Conservation (phyloP, 2,888 invertebrate species). For the Pharmacophagus antenor region DNA sequence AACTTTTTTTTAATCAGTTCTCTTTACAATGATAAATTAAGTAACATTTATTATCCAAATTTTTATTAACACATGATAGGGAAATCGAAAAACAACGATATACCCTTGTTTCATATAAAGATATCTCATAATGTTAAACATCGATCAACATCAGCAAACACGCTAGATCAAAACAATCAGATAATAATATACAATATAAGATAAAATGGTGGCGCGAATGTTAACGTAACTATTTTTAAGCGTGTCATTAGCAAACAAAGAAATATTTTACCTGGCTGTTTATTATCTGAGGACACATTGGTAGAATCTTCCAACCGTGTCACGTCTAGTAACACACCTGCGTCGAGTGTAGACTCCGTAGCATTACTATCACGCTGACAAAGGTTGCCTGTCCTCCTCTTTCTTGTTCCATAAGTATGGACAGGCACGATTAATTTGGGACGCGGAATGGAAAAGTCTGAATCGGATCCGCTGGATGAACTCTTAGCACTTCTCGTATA, state of each 20-base stretch:
- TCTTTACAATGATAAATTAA: no score
- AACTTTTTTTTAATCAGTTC: no score
- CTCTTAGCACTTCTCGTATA: slow-evolving; percentile 72
- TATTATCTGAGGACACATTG: slow-evolving; percentile 53
- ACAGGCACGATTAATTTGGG: slow-evolving; percentile 93
- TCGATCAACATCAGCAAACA: slow-evolving; percentile 56
- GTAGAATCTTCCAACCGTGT: slow-evolving; percentile 58
- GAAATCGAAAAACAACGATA: no score
- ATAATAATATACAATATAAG: slow-evolving; percentile 23
- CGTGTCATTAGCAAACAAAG: slow-evolving; percentile 4
- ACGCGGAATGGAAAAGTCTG: slow-evolving; percentile 90
- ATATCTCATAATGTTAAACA: slow-evolving; percentile 37
- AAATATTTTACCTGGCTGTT: slow-evolving; percentile 57
- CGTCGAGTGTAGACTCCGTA: slow-evolving; percentile 66
- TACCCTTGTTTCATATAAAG: not conserved
- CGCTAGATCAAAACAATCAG: slow-evolving; percentile 43
- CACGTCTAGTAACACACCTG: slow-evolving; percentile 69
- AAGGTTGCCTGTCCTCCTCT: slow-evolving; percentile 89
- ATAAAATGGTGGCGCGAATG: slow-evolving; percentile 15
- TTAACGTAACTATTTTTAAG: slow-evolving; percentile 16
- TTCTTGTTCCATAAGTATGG: slow-evolving; percentile 91
- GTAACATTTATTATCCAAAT: no score
- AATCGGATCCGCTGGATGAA: slow-evolving; percentile 80
- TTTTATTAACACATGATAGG: no score
- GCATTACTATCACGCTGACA: slow-evolving; percentile 73